A percentile compares a stretch with the other conserved stretches of the same genome.
These are phyloP conservation scores for Epinephelus cyanopodus DNA, from an alignment of 2,113 vertebrate genomes.

Conservation along the genomic window DNA sequence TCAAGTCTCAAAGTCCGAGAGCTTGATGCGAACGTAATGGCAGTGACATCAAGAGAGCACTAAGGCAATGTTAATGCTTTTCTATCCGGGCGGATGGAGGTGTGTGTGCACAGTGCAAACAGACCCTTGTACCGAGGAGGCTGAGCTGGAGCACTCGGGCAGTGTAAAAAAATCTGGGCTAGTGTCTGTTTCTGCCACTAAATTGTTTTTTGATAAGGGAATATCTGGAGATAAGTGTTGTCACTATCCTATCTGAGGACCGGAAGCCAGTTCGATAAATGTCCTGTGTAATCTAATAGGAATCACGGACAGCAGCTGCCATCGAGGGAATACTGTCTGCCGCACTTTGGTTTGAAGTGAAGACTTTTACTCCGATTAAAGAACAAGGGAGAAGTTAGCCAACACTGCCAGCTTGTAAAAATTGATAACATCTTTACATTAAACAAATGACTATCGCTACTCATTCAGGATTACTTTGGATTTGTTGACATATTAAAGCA, in stretches of 20 bases:
- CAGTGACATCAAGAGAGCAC: slow-evolving; percentile 62
- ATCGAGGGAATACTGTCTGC: slow-evolving; percentile 21
- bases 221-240: slow-evolving; percentile 80
- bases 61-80: slow-evolving; percentile 65
- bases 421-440: slow-evolving; percentile 75
- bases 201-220: slow-evolving; percentile 84
- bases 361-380: slow-evolving; percentile 25
- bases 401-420: slow-evolving; percentile 57
- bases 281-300: slow-evolving; percentile 65
- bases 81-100: slow-evolving; percentile 61
- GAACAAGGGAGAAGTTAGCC: slow-evolving; percentile 28
- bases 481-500: slow-evolving; percentile 76
- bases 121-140: slow-evolving; percentile 79
- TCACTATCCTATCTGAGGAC: slow-evolving; percentile 76
- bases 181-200: slow-evolving; percentile 77
- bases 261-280: slow-evolving; percentile 78
- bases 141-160: slow-evolving; percentile 58
- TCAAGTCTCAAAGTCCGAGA: slow-evolving; percentile 65
- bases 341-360: neutral
- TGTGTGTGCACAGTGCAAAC: slow-evolving; percentile 79
- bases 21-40: slow-evolving; percentile 63
- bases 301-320: slow-evolving; percentile 53
- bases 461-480: slow-evolving; percentile 71
- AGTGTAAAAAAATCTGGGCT: slow-evolving; percentile 65
- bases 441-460: slow-evolving; percentile 70